Conservation (phyloP, 2,888 invertebrate genomes). For the Dorcus hopei region DNA sequence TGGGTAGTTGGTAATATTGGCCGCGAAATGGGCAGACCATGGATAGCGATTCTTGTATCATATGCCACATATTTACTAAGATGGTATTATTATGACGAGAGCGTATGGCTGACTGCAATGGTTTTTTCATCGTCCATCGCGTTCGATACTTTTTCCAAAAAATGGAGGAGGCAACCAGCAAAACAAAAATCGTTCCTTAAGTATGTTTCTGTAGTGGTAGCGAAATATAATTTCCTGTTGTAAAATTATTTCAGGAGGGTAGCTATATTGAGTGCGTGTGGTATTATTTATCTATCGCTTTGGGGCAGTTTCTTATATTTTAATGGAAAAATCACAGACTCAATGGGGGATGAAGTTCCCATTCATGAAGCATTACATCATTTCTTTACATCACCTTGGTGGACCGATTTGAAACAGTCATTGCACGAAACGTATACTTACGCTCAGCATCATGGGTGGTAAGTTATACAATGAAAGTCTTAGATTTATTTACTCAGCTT, state of each 20-base stretch:
- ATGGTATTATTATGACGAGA: constrained; percentile 72
- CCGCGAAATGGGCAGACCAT: constrained; percentile 70
- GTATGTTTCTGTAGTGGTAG: background rate
- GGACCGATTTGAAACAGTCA: constrained; percentile 76
- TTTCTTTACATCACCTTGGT: constrained; percentile 86
- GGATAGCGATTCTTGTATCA: constrained; percentile 67
- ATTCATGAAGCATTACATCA: constrained; percentile 84
- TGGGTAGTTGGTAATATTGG: constrained; percentile 91
- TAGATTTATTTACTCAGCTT: background rate
- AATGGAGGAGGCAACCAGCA: constrained; percentile 70
- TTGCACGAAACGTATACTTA: constrained; percentile 72
- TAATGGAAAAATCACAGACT: constrained; percentile 80
- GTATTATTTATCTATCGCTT: constrained; percentile 66
- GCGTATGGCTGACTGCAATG: constrained; percentile 66
- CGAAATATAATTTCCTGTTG: background rate
- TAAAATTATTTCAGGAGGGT: constrained; percentile 53
- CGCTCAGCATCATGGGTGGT: constrained; percentile 83
- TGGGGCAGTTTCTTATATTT: constrained; percentile 82
- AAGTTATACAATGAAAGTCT: constrained; percentile 27
- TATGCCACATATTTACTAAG: constrained; percentile 65
- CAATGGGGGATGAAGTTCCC: constrained; percentile 77
- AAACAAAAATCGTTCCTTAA: constrained; percentile 41
- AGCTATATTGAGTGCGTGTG: constrained; percentile 58
- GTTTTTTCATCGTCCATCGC: constrained; percentile 63
- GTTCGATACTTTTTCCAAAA: constrained; percentile 74